Conservation (phyloP, 2,113 vertebrate genomes). For the Phalacrocorax brasilianus region DNA sequence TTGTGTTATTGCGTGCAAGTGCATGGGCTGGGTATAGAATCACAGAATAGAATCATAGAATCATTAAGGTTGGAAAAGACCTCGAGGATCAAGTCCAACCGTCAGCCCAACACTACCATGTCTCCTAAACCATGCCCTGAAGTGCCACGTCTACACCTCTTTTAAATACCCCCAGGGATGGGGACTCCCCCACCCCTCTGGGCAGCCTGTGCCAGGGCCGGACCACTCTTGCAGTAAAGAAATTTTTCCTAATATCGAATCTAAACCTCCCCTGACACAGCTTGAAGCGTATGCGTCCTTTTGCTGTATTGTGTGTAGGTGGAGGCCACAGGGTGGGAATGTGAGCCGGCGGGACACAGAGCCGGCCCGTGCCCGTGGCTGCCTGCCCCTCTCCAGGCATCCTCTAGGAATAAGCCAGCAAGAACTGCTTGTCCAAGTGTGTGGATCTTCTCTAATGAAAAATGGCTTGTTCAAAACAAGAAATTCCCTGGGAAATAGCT, state of each 20-base stretch:
- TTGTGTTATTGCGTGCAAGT: neutral
- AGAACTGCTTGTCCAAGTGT: neutral
- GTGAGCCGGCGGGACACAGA: neutral
- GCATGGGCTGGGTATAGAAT: neutral
- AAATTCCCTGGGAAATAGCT: constrained; percentile 4
- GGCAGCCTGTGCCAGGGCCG: too few species aligned
- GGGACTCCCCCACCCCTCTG: too few species aligned
- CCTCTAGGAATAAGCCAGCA: neutral
- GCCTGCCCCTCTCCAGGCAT: neutral
- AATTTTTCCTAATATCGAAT: too few species aligned
- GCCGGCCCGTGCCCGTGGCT: fast-evolving
- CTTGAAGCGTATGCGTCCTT: neutral
- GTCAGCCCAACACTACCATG: too few species aligned
- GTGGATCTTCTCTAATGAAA: neutral
- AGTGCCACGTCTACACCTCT: too few species aligned
- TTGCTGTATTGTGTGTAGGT: fast-evolving
- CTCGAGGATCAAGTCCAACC: too few species aligned
- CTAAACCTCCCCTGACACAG: too few species aligned
- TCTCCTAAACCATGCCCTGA: too few species aligned
- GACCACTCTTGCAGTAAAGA: too few species aligned
- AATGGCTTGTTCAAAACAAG: neutral
- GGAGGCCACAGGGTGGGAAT: neutral
- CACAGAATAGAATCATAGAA: too few species aligned
- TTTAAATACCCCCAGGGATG: too few species aligned
- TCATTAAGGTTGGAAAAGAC: too few species aligned